Conservation (phyloP, 2,888 invertebrate genomes). For the Pegoplata infirma region DNA sequence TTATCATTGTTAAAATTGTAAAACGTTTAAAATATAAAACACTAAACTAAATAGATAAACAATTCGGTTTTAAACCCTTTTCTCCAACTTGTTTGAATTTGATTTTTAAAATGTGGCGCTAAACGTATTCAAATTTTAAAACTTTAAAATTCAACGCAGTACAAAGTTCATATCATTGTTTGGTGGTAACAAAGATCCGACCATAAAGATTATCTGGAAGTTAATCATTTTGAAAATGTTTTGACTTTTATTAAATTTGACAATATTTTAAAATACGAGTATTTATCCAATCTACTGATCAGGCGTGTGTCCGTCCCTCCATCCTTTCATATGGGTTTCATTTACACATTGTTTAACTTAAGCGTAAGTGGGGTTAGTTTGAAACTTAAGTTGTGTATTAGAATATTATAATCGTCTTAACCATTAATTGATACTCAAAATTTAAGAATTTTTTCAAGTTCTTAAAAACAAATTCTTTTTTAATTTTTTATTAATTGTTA, state of each 20-base stretch:
- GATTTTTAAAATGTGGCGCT: conserved; percentile 42
- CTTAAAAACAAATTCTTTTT: conserved; percentile 23
- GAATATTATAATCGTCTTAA: conserved; percentile 35
- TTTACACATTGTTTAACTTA: background rate
- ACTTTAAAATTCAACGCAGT: conserved; percentile 12
- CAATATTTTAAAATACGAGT: conserved; percentile 40
- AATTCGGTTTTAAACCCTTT: conserved; percentile 32
- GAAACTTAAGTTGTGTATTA: conserved; percentile 32
- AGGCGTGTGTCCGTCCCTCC: conserved; percentile 3
- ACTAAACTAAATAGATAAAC: conserved; percentile 9
- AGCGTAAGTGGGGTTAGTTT: conserved; percentile 14
- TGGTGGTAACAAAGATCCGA: conserved; percentile 34
- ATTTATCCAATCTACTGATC: conserved; percentile 32
- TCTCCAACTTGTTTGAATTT: background rate
- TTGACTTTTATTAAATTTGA: conserved; percentile 65
- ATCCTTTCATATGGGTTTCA: background rate
- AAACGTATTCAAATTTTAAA: conserved; percentile 44
- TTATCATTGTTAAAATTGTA: conserved; percentile 17
- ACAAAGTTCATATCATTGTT: conserved; percentile 25
- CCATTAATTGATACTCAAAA: conserved; percentile 47
- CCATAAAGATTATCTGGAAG: conserved; percentile 54
- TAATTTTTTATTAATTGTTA: conserved; percentile 55
- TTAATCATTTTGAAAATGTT: conserved; percentile 62
- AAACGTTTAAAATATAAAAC: conserved; percentile 17
- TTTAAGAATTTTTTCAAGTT: conserved; percentile 26